Percentiles rank a stretch among this genome's conserved stretches.
These are phyloP conservation scores for Tigriopus californicus DNA, from an alignment of 2,888 invertebrate species.

Conservation along the genomic window DNA sequence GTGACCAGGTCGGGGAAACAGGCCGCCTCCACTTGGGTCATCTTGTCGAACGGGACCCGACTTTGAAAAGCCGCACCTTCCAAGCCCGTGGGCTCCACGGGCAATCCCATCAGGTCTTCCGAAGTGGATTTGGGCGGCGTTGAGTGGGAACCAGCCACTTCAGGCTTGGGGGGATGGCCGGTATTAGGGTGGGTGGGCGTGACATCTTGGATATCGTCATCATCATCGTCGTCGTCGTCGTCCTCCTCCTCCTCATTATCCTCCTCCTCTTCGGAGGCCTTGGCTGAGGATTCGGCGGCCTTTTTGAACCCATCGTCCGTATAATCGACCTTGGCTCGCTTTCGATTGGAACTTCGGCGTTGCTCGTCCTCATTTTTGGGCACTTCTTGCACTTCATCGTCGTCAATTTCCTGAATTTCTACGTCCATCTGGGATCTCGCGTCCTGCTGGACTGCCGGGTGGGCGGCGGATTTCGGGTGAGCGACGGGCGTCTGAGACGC, in stretches of 20 bases:
- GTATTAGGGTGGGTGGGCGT: not conserved
- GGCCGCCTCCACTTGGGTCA: conserved; percentile 79
- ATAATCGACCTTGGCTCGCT: conserved; percentile 1
- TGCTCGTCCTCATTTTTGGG: not conserved
- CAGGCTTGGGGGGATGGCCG: not conserved
- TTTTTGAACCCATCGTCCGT: not conserved
- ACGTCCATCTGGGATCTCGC: no score
- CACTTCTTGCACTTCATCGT: no score
- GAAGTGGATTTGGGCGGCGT: not conserved
- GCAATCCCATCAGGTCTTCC: conserved; percentile 15
- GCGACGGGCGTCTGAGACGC: no score
- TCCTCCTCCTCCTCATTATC: not conserved
- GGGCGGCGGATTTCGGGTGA: no score
- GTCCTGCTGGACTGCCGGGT: no score
- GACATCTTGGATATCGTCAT: not conserved
- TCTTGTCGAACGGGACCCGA: conserved; percentile 76
- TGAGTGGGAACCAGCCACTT: no score
- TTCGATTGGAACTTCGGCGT: not conserved
- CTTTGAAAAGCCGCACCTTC: conserved; percentile 90
- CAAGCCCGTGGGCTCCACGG: conserved; percentile 27
- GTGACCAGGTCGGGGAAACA: conserved; percentile 80
- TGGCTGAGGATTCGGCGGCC: not conserved
- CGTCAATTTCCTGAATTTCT: no score
- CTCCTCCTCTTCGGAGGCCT: not conserved
- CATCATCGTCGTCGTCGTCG: not conserved